Conservation (phyloP, 1,140 invertebrate species). For the Cardiocondyla obscurior region DNA sequence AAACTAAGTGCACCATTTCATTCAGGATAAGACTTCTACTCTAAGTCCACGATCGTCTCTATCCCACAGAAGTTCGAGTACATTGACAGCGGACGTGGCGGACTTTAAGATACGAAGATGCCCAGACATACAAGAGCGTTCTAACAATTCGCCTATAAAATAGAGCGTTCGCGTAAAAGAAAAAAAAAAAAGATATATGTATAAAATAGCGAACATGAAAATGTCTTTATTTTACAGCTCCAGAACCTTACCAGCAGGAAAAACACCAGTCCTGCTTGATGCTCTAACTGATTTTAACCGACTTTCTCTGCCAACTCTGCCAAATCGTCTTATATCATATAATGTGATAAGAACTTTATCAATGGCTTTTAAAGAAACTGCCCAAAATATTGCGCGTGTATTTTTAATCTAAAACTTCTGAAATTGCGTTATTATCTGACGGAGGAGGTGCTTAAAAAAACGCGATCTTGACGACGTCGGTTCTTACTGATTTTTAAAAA, state of each 20-base stretch:
- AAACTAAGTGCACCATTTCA: not conserved
- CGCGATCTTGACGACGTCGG: not conserved
- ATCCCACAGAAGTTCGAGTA: slow-evolving; percentile 83
- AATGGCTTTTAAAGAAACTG: not conserved
- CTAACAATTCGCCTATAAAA: not conserved
- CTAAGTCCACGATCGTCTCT: slow-evolving; percentile 70
- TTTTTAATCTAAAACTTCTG: not conserved
- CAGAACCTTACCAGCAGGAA: slow-evolving; percentile 83
- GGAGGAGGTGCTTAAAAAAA: not conserved
- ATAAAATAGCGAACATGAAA: slow-evolving; percentile 34
- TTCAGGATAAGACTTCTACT: not conserved
- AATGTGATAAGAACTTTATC: slow-evolving; percentile 1
- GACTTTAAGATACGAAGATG: slow-evolving; percentile 74
- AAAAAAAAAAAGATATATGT: too few relatives aligned
- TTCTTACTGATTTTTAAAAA: not conserved
- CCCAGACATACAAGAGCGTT: slow-evolving; percentile 54
- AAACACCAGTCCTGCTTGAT: slow-evolving; percentile 81
- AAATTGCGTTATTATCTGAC: not conserved
- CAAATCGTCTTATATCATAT: slow-evolving; percentile 9
- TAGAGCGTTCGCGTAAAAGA: not conserved
- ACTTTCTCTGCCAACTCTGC: slow-evolving; percentile 19
- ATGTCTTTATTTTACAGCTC: slow-evolving; percentile 82
- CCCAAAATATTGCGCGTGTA: not conserved
- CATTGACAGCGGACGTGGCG: slow-evolving; percentile 83
- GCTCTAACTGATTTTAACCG: slow-evolving; percentile 28